Base-by-base conservation (phyloP, 2,113 vertebrate genomes). In the Rostratula benghalensis region DNA sequence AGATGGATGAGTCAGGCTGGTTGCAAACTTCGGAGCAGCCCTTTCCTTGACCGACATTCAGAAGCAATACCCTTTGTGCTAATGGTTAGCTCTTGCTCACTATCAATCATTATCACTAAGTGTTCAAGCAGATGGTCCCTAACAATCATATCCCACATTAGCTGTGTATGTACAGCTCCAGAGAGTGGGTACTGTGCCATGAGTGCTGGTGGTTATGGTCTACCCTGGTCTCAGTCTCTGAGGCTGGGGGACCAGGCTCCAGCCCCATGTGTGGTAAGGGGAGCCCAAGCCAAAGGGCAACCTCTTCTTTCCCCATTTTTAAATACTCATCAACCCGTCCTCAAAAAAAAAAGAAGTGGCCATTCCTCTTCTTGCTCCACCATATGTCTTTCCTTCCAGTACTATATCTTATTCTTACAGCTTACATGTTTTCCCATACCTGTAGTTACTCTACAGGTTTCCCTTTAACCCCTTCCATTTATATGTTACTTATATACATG, bases 171-270 rank as follows among this genome's bases (percentile, higher is more conserved):
- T 33, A 30, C 25, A 43, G 67, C 13, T n/a, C 65, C 39, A 14
- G 1, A 1, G 51, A 54, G 51, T 0, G 2, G 33, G 7, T 41
- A 33, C 30, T 25, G 13, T 9, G 3, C 16, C 28, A 9, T 53
- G 46, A 17, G 5, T 1, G 17, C 69, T 50, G 65, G n/a, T 37
- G 86, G 33, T 5, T 15, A 28, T 51, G 37, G 9, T 45, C 31
- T 5, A 24, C 17, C 1, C 13, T 18, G n/a, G 4, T 25, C 22
- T 41, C 46, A 16, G 46, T 30, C 4, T 7, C 56, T 30, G 70
- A 53, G 41, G 56, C 31, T 0, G 0, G n/a, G n/a, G 13, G 15
- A 4, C 60, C 6, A 20, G 46, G 24, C 46, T 71, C 23, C 31
- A 65, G 10, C 23, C 11, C 31, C n/a, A 43, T n/a, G 6, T 39